Conservation (phyloP, 1,140 invertebrate genomes). For the Drosophila asahinai region DNA sequence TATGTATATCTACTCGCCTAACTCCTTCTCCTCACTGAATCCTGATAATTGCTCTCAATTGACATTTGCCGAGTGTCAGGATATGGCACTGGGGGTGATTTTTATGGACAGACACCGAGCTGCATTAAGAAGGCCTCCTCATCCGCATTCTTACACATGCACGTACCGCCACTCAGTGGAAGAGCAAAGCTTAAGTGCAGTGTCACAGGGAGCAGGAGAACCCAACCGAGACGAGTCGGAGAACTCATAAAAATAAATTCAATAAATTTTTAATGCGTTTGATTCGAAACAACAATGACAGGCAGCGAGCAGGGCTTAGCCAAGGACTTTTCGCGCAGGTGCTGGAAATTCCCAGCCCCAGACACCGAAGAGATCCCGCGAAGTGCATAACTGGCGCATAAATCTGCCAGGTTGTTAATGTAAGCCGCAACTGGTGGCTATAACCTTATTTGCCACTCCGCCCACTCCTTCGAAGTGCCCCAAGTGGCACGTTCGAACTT, state of each 20-base stretch:
- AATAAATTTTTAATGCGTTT: constrained; percentile 78
- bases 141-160: neutral
- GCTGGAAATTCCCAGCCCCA: constrained; percentile 37
- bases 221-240: constrained; percentile 22
- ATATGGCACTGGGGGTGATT: constrained; percentile 19
- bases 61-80: constrained; percentile 45
- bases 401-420: constrained; percentile 72
- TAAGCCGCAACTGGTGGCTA: constrained; percentile 50
- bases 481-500: constrained; percentile 59
- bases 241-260: constrained; percentile 72
- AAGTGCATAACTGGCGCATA: constrained; percentile 70
- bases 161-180: neutral
- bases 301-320: neutral
- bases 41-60: constrained; percentile 55
- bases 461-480: neutral
- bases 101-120: constrained; percentile 19
- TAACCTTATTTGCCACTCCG: constrained; percentile 4
- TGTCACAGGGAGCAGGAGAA: constrained; percentile 24
- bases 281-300: constrained; percentile 68
- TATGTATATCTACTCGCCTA: neutral
- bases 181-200: constrained; percentile 72
- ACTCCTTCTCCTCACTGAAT: constrained; percentile 5
- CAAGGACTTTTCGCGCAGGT: constrained; percentile 48
- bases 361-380: constrained; percentile 36
- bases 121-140: constrained; percentile 9